A percentile compares a stretch with the other conserved stretches of the same genome.
phyloP scores from a whole-genome alignment of 2,113 vertebrate species.

The Ramphastos sulfuratus region DNA sequence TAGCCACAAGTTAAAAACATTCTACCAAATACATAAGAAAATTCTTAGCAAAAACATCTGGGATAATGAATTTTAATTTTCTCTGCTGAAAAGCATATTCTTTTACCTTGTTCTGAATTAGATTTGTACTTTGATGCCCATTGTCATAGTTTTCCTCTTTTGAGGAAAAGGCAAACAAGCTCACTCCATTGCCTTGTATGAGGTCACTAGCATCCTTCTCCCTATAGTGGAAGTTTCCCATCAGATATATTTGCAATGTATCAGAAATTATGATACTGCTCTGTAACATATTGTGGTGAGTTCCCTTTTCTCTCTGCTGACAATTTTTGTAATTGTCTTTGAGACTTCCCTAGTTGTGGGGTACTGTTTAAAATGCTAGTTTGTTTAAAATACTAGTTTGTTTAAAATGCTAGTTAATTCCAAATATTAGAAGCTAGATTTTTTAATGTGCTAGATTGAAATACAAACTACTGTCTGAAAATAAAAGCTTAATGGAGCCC shows the following conservation, averaged over 20 bases:
- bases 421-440: background rate
- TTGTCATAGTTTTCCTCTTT: background rate
- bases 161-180: background rate
- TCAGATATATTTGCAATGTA: background rate
- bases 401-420: background rate
- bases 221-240: background rate
- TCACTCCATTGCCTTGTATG: background rate
- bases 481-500: conserved; percentile 42
- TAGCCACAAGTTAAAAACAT: background rate
- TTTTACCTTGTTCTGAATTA: background rate
- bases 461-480: conserved; percentile 26
- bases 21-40: background rate
- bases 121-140: background rate
- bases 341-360: rapidly evolving
- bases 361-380: background rate
- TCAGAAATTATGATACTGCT: background rate
- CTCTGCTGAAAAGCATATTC: background rate
- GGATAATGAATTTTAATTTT: background rate
- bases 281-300: background rate
- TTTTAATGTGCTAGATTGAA: background rate
- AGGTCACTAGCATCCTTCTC: background rate
- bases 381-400: background rate
- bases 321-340: background rate
- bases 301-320: background rate
- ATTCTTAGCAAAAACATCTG: background rate